Evolutionary conservation across 1,140 invertebrate species (phyloP).

Genomic region (Cyclargus thomasi): DNA sequence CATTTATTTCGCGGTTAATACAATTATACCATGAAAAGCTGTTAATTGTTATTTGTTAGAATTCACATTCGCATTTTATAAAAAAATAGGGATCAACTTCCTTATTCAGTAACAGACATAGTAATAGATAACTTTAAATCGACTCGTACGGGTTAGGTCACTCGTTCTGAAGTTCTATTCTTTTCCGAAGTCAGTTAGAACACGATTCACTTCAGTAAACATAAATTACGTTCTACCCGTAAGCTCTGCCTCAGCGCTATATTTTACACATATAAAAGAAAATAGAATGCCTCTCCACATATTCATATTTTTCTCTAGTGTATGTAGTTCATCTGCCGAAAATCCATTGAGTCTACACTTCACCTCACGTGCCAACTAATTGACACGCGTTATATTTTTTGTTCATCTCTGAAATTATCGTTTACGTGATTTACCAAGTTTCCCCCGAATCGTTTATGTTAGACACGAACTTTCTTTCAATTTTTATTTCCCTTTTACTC

Average conservation of each 20-base stretch:
- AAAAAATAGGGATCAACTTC: too few relatives aligned
- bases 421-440: not conserved
- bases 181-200: not conserved
- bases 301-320: constrained; percentile 26
- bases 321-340: constrained; percentile 20
- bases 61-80: too few relatives aligned
- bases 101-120: too few relatives aligned
- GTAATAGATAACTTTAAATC: too few relatives aligned
- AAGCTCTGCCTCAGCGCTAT: not conserved
- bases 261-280: constrained; percentile 18
- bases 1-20: too few relatives aligned
- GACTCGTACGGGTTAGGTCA: not conserved
- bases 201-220: not conserved
- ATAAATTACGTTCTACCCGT: not conserved
- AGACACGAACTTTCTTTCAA: not conserved
- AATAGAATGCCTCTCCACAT: constrained; percentile 18
- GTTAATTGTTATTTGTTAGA: too few relatives aligned
- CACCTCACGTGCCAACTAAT: constrained; percentile 12
- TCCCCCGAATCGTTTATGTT: not conserved
- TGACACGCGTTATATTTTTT: not conserved
- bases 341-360: constrained; percentile 21
- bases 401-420: not conserved
- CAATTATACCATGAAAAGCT: too few relatives aligned
- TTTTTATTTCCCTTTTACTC: not conserved
- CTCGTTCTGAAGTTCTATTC: not conserved